Evolutionary conservation across 2,888 invertebrate genomes (phyloP), one percentile per base, ranked within the genome.

Genomic region (Rhagonycha fulva): DNA sequence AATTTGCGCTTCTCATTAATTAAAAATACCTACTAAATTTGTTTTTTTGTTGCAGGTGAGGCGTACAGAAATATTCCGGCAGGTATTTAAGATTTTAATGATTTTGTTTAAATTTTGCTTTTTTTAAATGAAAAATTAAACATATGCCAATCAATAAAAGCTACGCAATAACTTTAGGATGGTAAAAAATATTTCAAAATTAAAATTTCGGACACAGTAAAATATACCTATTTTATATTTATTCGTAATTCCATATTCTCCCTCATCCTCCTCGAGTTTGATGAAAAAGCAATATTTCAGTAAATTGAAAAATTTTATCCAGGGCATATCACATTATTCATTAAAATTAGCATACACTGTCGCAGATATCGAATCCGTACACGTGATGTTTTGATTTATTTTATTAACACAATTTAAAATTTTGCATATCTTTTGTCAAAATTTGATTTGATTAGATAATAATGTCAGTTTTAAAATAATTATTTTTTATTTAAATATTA

Each of bases 341-440:
- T 66, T 66, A 66, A 66, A 66, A 66, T 66, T 66, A 66, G 23
- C 63, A 66, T 66, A 26, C 26, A 66, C 63, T 66, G 63, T 26
- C 19, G 26, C 11, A 66, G 63, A 66, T 66, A 66, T 66, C 24
- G 26, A 66, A 66, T 26, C 14, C n/a, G 26, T 66, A 23, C 26
- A 66, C 63, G 63, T 66, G 63, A 66, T 26, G 19, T 66, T 66
- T 26, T 24, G 63, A 66, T 66, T 66, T 66, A 66, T 66, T 66
- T 23, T 47, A 47, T 47, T 47, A 47, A 47, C n/a, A 47, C 47
- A 47, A 47, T 47, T 47, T 47, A n/a, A 47, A 47, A 47, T 47
- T 47, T 47, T 47, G n/a, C 5, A 47, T 47, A 47, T 47, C 47
- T 47, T 9, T 4, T 47, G 47, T n/a, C 47, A 47, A 7, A 47